Evolutionary conservation across 1,140 invertebrate species (phyloP), one percentile per base, ranked within the genome.

Genomic region (Brachionus koreanus): DNA sequence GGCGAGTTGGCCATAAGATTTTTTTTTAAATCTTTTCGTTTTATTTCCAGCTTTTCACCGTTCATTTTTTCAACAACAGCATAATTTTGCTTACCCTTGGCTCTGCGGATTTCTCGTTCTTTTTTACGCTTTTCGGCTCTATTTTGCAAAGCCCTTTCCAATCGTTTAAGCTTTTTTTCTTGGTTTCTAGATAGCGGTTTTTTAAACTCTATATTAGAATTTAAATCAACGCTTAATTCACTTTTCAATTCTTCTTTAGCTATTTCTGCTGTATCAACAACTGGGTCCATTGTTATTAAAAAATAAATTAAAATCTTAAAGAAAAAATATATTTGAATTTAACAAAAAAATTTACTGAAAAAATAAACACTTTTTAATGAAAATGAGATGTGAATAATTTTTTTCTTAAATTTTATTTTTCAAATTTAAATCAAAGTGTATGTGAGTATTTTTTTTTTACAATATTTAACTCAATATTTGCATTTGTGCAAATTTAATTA

Each of bases 21-120:
- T 57, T 65, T 65, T 61, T 79, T 79, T n/a, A 79, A 43, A 42
- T 57, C 33, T 43, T 79, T 79, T 61, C 76, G 43, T 43, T 79
- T 79, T 5, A 79, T 79, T 65, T 79, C 76, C 13, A 79, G 29
- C 61, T 63, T 79, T 42, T 79, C 49, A 2, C 76, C 76, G 33
- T 79, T 79, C 23, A 74, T 13, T 29, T 57, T 79, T 35, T 79
- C 76, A 7, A 79, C 49, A 2, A 79, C 49, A 65, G 49, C 49
- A 19, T 61, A 57, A 35, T 79, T 79, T 37, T 57, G 33, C 25
- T 79, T 79, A 10, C 61, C 61, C 39, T 79, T 57, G n/a, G 57
- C 25, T 37, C 39, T 37, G n/a, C 76, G 33, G 16, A 16, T 57
- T 43, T 79, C 76, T 35, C 76, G 46, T 16, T 79, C 76, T 42